Base-by-base conservation (phyloP, 2,797 vertebrate species). In the Myotis daubentonii region DNA sequence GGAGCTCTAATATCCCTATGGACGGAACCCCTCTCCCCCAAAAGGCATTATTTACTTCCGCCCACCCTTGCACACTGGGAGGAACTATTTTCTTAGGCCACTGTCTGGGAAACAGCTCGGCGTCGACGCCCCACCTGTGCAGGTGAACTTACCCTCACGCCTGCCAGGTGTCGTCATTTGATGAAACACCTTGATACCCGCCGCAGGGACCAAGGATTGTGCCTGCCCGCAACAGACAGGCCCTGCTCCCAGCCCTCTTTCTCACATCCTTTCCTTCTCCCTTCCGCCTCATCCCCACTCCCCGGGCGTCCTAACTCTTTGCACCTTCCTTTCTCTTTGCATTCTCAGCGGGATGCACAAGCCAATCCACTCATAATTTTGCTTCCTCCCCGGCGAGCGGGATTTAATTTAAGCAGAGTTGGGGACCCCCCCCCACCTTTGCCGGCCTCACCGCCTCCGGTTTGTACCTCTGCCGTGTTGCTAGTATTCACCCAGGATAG, bases 301-400 rank as follows among this genome's bases (percentile, higher is more conserved):
- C 72, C 65, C 12, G 74, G 41, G 78, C 41, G 28, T 57, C 84
- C 85, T 33, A 15, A 87, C 71, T 89, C 87, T 91, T 60, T 47
- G 41, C 80, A 49, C 72, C 55, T 55, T 55, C 74, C 71, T 92
- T 60, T 62, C 19, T 3, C 1, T 80, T 55, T 30, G 87, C 81
- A 72, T 72, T 70, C 60, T 68, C 51, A 44, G 62, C 71, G 36
- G n/a, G 65, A 51, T 10, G 62, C 91, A 30, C 75, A 20, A 33
- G 44, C 44, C 7, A 6, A 30, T 76, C 70, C 93, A 68, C 94
- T 93, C 68, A 16, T 15, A 11, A 76, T 91, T 60, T 36, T 38
- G 83, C 94, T 97, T 95, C 60, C 74, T 94, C 83, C 85, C 17
- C 11, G 2, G 51, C 86, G 75, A 86, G 85, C 76, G 76, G 92